Evolutionary conservation across 2,797 vertebrate genomes (phyloP).

Genomic region (Macropodus opercularis): DNA sequence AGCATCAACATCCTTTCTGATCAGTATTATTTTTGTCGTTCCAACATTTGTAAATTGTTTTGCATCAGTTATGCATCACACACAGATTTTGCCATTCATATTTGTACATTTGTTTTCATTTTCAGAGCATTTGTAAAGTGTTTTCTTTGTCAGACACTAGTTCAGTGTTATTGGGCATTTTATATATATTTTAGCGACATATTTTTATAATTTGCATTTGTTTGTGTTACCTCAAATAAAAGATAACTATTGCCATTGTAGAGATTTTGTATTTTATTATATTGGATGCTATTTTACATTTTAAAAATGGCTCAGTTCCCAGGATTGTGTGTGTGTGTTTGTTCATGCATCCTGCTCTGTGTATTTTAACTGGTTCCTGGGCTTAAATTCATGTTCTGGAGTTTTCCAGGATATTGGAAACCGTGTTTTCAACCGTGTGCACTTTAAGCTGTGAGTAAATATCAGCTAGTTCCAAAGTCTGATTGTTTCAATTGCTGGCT

Average conservation of each 20-base stretch:
- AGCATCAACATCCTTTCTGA: constrained; percentile 14
- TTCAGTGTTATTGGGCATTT: constrained; percentile 53
- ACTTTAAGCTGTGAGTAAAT: not conserved
- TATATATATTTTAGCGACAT: constrained; percentile 70
- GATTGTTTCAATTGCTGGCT: not conserved
- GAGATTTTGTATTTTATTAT: constrained; percentile 4
- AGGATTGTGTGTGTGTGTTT: not conserved
- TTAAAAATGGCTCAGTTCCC: not conserved
- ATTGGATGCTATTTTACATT: not conserved
- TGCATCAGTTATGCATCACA: constrained; percentile 4
- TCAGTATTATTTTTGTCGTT: constrained; percentile 12
- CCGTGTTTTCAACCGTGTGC: too few species aligned
- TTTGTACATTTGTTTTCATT: constrained; percentile 56
- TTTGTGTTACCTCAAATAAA: constrained; percentile 69
- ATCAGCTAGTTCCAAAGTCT: constrained; percentile 26
- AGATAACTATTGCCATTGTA: constrained; percentile 33
- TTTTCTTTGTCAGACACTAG: constrained; percentile 39
- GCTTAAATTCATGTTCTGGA: constrained; percentile 22
- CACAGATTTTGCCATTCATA: constrained; percentile 9
- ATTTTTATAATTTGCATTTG: constrained; percentile 71
- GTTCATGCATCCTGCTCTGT: not conserved
- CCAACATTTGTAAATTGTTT: constrained; percentile 10
- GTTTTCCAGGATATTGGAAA: too few species aligned
- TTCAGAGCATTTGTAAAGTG: constrained; percentile 47
- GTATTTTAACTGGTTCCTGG: constrained; percentile 31